Evolutionary conservation across 2,113 vertebrate species (phyloP).

Genomic region (Xyliphius kryptos): DNA sequence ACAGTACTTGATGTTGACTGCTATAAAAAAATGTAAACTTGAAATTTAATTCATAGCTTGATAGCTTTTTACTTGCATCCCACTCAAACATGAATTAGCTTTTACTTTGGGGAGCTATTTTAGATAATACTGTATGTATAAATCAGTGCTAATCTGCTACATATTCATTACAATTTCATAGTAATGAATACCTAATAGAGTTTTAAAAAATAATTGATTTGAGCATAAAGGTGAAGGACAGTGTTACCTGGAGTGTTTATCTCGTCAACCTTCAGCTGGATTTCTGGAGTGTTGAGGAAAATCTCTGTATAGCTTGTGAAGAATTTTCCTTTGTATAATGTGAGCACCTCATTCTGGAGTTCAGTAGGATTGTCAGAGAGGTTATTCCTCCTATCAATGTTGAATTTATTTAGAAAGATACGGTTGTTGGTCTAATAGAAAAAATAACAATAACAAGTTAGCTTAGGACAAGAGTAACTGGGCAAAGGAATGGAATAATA

Average conservation of each 20-base stretch:
- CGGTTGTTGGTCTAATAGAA: conserved; percentile 58
- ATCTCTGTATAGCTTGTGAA: conserved; percentile 66
- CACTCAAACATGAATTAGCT: too few relatives aligned
- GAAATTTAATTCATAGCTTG: too few relatives aligned
- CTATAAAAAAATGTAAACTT: too few relatives aligned
- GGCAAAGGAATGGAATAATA: too few relatives aligned
- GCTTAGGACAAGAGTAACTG: not conserved
- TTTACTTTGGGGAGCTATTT: too few relatives aligned
- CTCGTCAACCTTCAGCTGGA: conserved; percentile 45
- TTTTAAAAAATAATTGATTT: not conserved
- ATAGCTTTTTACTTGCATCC: too few relatives aligned
- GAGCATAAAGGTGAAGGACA: not conserved
- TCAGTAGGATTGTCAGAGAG: conserved; percentile 41
- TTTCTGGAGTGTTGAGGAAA: not conserved
- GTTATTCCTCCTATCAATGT: accelerated
- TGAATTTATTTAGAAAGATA: conserved; percentile 11
- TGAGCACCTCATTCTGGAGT: conserved; percentile 47
- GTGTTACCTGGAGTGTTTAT: conserved; percentile 40
- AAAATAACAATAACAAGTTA: conserved; percentile 8
- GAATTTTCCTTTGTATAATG: conserved; percentile 19
- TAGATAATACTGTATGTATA: too few relatives aligned
- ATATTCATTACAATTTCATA: too few relatives aligned
- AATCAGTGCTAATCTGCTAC: too few relatives aligned
- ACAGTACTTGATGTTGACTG: too few relatives aligned
- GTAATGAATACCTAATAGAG: too few relatives aligned